Conservation (phyloP, 2,888 invertebrate species). For the Cristatella mucedo region DNA sequence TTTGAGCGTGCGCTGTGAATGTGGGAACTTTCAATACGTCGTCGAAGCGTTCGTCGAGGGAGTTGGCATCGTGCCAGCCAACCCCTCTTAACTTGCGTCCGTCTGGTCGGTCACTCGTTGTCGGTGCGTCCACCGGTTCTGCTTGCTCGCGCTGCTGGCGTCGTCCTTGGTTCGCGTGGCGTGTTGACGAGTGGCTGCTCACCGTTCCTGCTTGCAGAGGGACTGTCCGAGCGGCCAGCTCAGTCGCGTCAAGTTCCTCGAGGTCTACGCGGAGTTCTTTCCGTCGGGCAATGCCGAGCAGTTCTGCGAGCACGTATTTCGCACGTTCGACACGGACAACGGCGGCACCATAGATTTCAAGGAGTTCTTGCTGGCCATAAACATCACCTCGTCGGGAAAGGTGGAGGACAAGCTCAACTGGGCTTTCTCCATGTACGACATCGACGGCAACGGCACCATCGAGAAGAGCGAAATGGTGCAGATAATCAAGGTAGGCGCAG, state of each 20-base stretch:
- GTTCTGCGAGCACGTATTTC: slow-evolving; percentile 93
- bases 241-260: slow-evolving; percentile 89
- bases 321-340: slow-evolving; percentile 64
- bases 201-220: slow-evolving; percentile 73
- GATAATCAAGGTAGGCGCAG: slow-evolving; percentile 37
- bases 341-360: slow-evolving; percentile 39
- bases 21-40: too few relatives aligned
- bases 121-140: too few relatives aligned
- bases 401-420: slow-evolving; percentile 38
- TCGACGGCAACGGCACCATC: slow-evolving; percentile 39
- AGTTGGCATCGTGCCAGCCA: too few relatives aligned
- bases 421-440: slow-evolving; percentile 40
- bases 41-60: too few relatives aligned
- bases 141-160: too few relatives aligned
- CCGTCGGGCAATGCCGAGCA: slow-evolving; percentile 92
- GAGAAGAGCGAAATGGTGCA: slow-evolving; percentile 37
- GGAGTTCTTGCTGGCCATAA: slow-evolving; percentile 38
- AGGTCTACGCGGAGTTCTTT: slow-evolving; percentile 99
- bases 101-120: too few relatives aligned
- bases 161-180: too few relatives aligned
- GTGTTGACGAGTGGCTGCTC: too few relatives aligned
- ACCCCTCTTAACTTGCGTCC: too few relatives aligned
- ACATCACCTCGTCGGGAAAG: slow-evolving; percentile 37
- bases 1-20: too few relatives aligned
- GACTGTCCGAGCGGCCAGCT: slow-evolving; percentile 90